Conservation (phyloP, 2,113 vertebrate species). For the Vicugna pacos region DNA sequence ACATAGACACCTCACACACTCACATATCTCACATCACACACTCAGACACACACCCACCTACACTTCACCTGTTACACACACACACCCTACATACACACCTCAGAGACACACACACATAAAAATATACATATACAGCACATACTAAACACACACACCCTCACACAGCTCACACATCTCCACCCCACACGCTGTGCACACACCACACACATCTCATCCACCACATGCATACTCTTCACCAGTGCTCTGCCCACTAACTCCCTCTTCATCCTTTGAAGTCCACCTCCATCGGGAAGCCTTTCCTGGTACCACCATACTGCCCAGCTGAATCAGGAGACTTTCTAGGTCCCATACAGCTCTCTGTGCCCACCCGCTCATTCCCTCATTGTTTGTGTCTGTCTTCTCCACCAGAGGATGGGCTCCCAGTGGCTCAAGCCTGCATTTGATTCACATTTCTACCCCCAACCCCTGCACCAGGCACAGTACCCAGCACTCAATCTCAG, state of each 20-base stretch:
- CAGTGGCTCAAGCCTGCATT: fast-evolving
- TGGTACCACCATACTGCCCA: too few species aligned
- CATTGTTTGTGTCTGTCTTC: background rate
- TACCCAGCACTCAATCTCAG: background rate
- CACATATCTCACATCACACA: background rate
- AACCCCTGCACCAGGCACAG: fast-evolving
- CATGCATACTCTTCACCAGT: too few species aligned
- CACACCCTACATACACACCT: background rate
- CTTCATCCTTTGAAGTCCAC: background rate
- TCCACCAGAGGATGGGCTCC: background rate
- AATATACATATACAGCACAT: background rate
- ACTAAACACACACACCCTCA: background rate
- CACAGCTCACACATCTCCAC: background rate
- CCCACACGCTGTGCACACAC: background rate
- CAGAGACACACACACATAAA: background rate
- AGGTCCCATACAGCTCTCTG: background rate
- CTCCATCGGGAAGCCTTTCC: background rate
- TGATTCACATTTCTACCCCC: background rate
- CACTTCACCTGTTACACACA: background rate
- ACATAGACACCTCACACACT: background rate
- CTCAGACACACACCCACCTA: background rate
- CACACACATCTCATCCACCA: too few species aligned
- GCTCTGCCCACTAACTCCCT: background rate
- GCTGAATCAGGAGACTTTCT: background rate
- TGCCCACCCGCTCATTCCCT: background rate